phyloP scores from a whole-genome alignment of 2,113 vertebrate species.

The Microcebus tavaratra region DNA sequence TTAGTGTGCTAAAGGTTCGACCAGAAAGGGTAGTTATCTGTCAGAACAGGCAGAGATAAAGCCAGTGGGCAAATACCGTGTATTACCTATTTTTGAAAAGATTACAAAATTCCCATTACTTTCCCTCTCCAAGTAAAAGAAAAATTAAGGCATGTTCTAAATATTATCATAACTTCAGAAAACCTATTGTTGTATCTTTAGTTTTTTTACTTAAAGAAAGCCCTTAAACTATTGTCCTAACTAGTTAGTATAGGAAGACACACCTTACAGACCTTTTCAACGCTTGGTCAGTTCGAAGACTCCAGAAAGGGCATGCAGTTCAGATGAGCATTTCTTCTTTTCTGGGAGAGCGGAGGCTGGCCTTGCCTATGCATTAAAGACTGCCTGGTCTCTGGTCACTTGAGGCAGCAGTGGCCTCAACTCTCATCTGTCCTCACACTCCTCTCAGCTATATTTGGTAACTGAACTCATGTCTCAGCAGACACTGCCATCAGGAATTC shows the following conservation, averaged over 20 bases:
- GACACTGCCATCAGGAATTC: slow-evolving; percentile 87
- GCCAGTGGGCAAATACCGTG: background rate
- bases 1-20: slow-evolving; percentile 9
- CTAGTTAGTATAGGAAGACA: slow-evolving; percentile 34
- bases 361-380: slow-evolving; percentile 76
- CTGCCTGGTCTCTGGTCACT: slow-evolving; percentile 83
- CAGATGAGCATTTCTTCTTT: slow-evolving; percentile 52
- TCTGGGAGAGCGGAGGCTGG: slow-evolving; percentile 57
- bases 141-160: slow-evolving; percentile 13
- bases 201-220: background rate
- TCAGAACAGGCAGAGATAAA: slow-evolving; percentile 7
- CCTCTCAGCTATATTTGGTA: slow-evolving; percentile 95
- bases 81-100: slow-evolving; percentile 15
- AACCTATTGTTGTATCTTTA: slow-evolving; percentile 33
- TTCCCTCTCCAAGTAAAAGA: background rate
- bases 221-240: slow-evolving; percentile 54
- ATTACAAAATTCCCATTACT: background rate
- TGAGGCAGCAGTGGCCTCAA: slow-evolving; percentile 87
- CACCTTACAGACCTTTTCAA: slow-evolving; percentile 80
- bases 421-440: slow-evolving; percentile 91
- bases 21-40: background rate
- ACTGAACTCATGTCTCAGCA: slow-evolving; percentile 95
- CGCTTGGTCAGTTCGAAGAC: slow-evolving; percentile 68
- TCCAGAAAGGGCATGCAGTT: slow-evolving; percentile 58
- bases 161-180: background rate